These are phyloP conservation scores for Eulacestoma nigropectus DNA, from an alignment of 2,113 vertebrate species.

Conservation along the genomic window DNA sequence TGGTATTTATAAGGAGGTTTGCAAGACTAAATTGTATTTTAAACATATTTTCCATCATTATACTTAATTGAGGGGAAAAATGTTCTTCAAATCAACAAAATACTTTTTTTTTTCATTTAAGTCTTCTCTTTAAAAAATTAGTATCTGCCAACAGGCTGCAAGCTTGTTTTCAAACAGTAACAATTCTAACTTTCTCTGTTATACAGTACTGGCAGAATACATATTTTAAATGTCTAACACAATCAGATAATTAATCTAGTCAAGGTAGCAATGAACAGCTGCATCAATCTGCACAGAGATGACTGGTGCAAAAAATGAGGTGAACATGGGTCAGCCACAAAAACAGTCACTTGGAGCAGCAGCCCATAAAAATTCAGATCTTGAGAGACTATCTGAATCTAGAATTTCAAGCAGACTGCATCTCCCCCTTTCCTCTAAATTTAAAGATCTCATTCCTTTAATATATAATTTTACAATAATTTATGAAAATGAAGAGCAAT, in stretches of 20 bases:
- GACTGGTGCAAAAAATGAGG: not conserved
- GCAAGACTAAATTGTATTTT: not conserved
- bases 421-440: conserved; percentile 2
- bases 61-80: not conserved
- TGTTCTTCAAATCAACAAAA: not conserved
- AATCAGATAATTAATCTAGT: conserved; percentile 22
- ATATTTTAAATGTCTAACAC: not conserved
- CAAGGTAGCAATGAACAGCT: conserved; percentile 27
- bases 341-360: not conserved
- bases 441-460: conserved; percentile 18
- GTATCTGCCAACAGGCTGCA: not conserved
- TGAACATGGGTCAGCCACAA: not conserved
- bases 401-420: not conserved
- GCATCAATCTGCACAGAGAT: not conserved
- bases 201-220: not conserved
- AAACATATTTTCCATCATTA: not conserved
- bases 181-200: not conserved
- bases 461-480: conserved; percentile 46
- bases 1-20: not conserved
- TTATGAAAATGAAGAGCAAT: conserved; percentile 40
- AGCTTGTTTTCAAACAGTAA: not conserved
- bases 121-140: not conserved
- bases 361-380: not conserved
- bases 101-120: not conserved
- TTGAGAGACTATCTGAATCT: not conserved